Evolutionary conservation across 2,113 vertebrate genomes (phyloP).

Genomic region (Aleadryas rufinucha): DNA sequence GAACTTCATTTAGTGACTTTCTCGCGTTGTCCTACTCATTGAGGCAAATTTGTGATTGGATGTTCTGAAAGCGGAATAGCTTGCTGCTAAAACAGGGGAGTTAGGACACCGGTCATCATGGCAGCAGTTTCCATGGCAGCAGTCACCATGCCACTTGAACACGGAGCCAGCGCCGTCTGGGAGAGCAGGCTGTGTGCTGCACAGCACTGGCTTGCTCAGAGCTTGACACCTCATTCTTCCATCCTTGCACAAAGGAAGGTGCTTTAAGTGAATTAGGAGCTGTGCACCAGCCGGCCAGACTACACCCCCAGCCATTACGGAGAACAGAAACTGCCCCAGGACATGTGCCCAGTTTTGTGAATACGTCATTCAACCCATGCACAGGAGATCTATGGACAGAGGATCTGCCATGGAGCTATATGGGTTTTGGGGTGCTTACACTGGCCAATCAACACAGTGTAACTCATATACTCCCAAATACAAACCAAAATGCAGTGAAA

Average conservation of each 20-base stretch:
- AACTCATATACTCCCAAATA: neutral
- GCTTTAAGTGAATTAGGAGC: neutral
- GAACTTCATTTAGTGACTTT: neutral
- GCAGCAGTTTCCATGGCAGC: slow-evolving; percentile 8
- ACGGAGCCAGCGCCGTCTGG: fast-evolving
- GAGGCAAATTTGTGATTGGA: neutral
- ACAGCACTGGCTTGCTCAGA: neutral
- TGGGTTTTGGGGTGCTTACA: neutral
- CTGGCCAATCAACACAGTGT: neutral
- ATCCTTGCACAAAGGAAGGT: neutral
- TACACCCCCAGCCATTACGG: fast-evolving
- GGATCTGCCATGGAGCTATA: fast-evolving
- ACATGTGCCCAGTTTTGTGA: fast-evolving
- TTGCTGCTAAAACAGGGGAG: neutral
- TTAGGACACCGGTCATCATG: neutral
- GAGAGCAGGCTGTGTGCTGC: fast-evolving
- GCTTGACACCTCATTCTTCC: neutral
- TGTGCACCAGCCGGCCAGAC: neutral
- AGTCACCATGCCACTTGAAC: neutral
- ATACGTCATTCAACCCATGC: fast-evolving
- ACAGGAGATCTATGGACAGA: no score
- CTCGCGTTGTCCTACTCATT: neutral
- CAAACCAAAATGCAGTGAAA: neutral
- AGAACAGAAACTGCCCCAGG: neutral
- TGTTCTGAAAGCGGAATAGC: neutral